A percentile compares a stretch with the other conserved stretches of the same genome.
Conservation (phyloP, 2,797 vertebrate genomes). For the Rhincodon typus region DNA sequence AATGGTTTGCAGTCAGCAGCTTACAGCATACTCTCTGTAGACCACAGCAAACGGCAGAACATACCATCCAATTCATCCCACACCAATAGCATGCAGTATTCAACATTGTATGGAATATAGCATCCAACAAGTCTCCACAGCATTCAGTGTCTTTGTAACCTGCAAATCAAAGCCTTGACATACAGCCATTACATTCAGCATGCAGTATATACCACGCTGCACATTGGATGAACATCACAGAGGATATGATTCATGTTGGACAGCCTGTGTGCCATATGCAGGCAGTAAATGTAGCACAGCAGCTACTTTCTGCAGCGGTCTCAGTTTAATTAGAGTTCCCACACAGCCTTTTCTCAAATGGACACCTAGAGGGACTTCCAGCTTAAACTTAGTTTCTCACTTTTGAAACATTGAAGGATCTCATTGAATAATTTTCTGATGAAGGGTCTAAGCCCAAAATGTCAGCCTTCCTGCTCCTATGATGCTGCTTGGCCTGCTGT, state of each 20-base stretch:
- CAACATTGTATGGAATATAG: neutral
- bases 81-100: neutral
- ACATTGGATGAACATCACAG: neutral
- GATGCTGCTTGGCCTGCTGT: too few species aligned
- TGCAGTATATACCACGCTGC: too few species aligned
- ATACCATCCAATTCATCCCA: neutral
- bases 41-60: neutral
- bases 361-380: neutral
- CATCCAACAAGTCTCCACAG: neutral
- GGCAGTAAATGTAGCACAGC: neutral
- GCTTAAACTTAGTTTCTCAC: neutral
- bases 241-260: neutral
- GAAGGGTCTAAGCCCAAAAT: too few species aligned
- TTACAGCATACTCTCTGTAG: neutral
- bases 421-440: too few species aligned
- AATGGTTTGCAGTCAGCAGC: neutral
- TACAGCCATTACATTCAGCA: neutral
- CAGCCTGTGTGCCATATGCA: neutral
- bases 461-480: too few species aligned
- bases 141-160: neutral
- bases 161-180: neutral
- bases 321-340: neutral
- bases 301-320: neutral
- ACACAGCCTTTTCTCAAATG: neutral
- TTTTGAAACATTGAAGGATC: slow-evolving; percentile 1